Percentiles rank a stretch among this genome's conserved stretches.
Conservation (phyloP, 2,797 vertebrate species). For the Ara ararauna region DNA sequence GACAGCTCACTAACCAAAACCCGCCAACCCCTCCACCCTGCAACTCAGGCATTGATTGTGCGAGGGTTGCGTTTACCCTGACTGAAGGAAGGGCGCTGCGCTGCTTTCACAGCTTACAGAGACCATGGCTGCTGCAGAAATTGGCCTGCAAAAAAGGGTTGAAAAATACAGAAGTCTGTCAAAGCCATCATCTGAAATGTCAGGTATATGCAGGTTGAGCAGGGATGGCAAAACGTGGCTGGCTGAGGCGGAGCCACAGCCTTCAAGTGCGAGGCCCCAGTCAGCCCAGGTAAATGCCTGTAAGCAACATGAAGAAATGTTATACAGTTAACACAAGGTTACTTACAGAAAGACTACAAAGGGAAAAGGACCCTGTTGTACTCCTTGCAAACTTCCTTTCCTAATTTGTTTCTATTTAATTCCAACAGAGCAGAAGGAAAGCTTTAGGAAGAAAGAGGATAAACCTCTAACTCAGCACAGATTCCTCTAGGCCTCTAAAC, state of each 20-base stretch:
- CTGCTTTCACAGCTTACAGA: background rate
- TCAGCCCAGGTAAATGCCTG: fast-evolving
- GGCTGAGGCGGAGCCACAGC: background rate
- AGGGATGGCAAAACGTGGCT: fast-evolving
- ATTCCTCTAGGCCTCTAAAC: background rate
- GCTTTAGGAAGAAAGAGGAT: background rate
- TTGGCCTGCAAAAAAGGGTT: background rate
- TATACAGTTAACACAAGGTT: background rate
- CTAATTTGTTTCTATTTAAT: background rate
- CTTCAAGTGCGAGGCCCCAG: fast-evolving
- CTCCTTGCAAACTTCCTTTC: background rate
- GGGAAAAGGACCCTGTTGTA: background rate
- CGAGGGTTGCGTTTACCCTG: background rate
- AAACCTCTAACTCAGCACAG: background rate
- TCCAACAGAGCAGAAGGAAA: background rate
- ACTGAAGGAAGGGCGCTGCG: background rate
- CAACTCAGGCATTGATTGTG: background rate
- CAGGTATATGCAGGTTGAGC: fast-evolving
- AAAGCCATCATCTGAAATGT: background rate
- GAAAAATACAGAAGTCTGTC: background rate
- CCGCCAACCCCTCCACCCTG: background rate
- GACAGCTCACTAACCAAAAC: background rate
- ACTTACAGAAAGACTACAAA: background rate
- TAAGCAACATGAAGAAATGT: background rate
- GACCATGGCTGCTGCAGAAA: background rate